Evolutionary conservation across 2,888 invertebrate genomes (phyloP).

Genomic region (Harmothoe impar): DNA sequence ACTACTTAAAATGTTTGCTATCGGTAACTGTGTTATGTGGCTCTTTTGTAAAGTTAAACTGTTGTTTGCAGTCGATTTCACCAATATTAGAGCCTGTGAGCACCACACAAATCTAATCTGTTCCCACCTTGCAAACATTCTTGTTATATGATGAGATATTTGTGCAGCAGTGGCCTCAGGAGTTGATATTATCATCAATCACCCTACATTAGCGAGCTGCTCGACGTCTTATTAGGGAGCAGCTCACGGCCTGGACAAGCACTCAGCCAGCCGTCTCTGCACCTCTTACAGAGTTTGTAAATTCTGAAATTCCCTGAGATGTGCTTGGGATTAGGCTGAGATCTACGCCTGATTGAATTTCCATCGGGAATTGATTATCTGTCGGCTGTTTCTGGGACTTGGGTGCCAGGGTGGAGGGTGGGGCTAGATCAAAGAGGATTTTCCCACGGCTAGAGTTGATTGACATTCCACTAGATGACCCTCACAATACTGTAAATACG

Average conservation of each 20-base stretch:
- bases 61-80: too few species aligned
- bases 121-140: too few species aligned
- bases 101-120: too few species aligned
- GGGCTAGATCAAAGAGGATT: constrained; percentile 7
- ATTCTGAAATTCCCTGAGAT: not conserved
- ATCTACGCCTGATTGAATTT: not conserved
- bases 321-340: not conserved
- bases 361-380: constrained; percentile 5
- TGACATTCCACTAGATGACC: constrained; percentile 2
- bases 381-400: not conserved
- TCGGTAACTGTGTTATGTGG: too few species aligned
- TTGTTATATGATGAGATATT: too few species aligned
- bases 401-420: not conserved
- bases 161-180: too few species aligned
- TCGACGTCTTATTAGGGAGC: not conserved
- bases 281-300: not conserved
- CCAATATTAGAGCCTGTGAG: too few species aligned
- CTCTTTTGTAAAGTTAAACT: too few species aligned
- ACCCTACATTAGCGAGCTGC: not conserved
- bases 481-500: not conserved
- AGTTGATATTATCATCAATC: too few species aligned
- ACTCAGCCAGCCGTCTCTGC: not conserved
- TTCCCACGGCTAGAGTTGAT: constrained; percentile 13
- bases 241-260: not conserved
- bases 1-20: too few species aligned